phyloP scores from a whole-genome alignment of 2,888 invertebrate genomes.

The Cyclophora punctaria region DNA sequence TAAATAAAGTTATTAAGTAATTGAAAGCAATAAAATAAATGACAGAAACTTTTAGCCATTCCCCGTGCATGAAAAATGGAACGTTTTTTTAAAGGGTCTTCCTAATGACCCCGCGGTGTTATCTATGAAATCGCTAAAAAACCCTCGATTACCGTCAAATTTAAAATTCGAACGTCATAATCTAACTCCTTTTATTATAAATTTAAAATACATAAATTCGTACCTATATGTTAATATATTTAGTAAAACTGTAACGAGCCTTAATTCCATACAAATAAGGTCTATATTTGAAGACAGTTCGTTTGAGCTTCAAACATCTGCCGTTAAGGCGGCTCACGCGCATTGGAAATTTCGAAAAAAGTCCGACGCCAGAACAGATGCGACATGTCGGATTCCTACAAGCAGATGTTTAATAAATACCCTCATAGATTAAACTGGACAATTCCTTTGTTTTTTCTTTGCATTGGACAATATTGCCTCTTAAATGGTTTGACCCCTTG shows the following conservation, averaged over 20 bases:
- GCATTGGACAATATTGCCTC: conserved; percentile 56
- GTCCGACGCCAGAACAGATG: conserved; percentile 61
- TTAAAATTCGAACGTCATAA: conserved; percentile 69
- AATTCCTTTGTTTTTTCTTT: conserved; percentile 63
- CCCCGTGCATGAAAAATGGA: conserved; percentile 56
- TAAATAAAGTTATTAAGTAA: conserved; percentile 53
- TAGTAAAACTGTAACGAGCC: conserved; percentile 1
- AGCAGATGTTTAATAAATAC: conserved; percentile 72
- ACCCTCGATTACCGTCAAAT: conserved; percentile 57
- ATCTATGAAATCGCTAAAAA: conserved; percentile 57
- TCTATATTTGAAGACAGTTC: conserved; percentile 12
- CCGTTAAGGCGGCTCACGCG: conserved; percentile 59
- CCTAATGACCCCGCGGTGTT: conserved; percentile 62
- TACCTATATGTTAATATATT: conserved; percentile 7
- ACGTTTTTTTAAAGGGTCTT: conserved; percentile 50
- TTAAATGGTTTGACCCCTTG: conserved; percentile 59
- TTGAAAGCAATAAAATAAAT: conserved; percentile 54
- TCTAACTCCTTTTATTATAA: conserved; percentile 50
- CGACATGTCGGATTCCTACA: conserved; percentile 68
- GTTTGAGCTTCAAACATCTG: conserved; percentile 52
- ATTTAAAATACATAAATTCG: conserved; percentile 23
- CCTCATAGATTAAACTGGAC: conserved; percentile 65
- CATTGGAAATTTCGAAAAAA: conserved; percentile 68
- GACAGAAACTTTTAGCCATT: conserved; percentile 39
- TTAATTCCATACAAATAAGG: conserved; percentile 9